Evolutionary conservation across 2,113 vertebrate species (phyloP).

Genomic region (Aptenodytes patagonicus): DNA sequence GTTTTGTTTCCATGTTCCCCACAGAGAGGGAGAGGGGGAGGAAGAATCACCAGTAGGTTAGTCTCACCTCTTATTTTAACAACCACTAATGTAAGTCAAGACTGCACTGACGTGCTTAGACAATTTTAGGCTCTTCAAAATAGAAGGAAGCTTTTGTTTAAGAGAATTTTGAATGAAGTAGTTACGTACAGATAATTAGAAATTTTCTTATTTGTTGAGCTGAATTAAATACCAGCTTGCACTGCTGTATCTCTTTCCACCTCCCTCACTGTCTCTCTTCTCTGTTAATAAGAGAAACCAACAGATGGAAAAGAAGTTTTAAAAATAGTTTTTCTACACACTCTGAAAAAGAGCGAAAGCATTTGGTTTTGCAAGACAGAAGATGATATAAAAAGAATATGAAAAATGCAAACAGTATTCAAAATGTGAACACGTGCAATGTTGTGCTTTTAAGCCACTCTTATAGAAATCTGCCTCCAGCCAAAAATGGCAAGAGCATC

Average conservation of each 20-base stretch:
- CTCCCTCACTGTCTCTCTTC: constrained; percentile 10
- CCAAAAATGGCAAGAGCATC: constrained; percentile 34
- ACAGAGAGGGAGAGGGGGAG: neutral
- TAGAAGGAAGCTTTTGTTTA: neutral
- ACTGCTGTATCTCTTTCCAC: neutral
- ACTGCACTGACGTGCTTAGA: neutral
- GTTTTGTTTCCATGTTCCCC: neutral
- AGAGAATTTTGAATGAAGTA: constrained; percentile 7
- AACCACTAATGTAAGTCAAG: neutral
- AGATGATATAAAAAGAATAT: constrained; percentile 44
- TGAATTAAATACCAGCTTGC: constrained; percentile 21
- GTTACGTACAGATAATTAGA: neutral
- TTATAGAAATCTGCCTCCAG: constrained; percentile 5
- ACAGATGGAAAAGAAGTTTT: constrained; percentile 48
- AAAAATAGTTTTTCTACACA: constrained; percentile 23
- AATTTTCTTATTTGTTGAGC: neutral
- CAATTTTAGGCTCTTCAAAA: neutral
- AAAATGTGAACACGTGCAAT: constrained; percentile 17
- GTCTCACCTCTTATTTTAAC: neutral
- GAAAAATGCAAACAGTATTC: constrained; percentile 25
- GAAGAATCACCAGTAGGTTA: neutral
- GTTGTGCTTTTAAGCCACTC: constrained; percentile 18
- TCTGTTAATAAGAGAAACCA: constrained; percentile 39
- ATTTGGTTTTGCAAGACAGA: constrained; percentile 34
- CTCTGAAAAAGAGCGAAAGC: neutral